A percentile compares a stretch with the other conserved stretches of the same genome.
phyloP scores from a whole-genome alignment of 2,888 invertebrate species.

The Drosophila macrospina region DNA sequence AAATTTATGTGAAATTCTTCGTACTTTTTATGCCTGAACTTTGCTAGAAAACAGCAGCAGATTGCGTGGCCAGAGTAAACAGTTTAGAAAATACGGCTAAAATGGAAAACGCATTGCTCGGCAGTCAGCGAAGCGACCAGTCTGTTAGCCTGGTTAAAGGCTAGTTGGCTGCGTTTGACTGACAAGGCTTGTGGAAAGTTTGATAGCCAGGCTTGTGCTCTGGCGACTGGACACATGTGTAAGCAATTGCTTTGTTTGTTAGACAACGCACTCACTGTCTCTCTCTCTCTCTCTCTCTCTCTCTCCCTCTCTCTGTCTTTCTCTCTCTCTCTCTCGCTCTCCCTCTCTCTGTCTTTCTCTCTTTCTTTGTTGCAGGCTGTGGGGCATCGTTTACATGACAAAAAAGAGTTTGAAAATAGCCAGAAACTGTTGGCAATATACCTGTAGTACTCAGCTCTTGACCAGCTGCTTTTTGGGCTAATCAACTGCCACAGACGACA shows the following conservation, averaged over 20 bases:
- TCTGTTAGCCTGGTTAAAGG: conserved; percentile 9
- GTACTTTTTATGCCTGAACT: conserved; percentile 48
- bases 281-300: background rate
- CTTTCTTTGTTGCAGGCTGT: conserved; percentile 10
- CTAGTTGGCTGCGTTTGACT: conserved; percentile 28
- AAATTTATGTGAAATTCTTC: conserved; percentile 72
- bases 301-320: background rate
- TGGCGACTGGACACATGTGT: conserved; percentile 16
- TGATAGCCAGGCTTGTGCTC: conserved; percentile 32
- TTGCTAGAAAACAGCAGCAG: conserved; percentile 24
- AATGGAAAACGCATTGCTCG: conserved; percentile 38
- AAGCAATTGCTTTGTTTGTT: conserved; percentile 12
- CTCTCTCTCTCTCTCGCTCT: background rate
- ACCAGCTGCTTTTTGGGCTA: conserved; percentile 47
- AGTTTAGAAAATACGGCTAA: conserved; percentile 38
- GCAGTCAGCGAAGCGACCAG: background rate
- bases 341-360: background rate
- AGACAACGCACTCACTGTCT: background rate
- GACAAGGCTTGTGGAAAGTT: conserved; percentile 51
- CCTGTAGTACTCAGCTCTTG: conserved; percentile 19
- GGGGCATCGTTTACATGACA: conserved; percentile 51
- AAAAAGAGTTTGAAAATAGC: conserved; percentile 11
- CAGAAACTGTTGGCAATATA: conserved; percentile 15
- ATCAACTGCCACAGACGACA: conserved; percentile 47
- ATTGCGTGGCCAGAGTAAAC: conserved; percentile 42